Conservation (phyloP, 53 echinoderm and acorn worm species). For the Mesocentrotus franciscanus region DNA sequence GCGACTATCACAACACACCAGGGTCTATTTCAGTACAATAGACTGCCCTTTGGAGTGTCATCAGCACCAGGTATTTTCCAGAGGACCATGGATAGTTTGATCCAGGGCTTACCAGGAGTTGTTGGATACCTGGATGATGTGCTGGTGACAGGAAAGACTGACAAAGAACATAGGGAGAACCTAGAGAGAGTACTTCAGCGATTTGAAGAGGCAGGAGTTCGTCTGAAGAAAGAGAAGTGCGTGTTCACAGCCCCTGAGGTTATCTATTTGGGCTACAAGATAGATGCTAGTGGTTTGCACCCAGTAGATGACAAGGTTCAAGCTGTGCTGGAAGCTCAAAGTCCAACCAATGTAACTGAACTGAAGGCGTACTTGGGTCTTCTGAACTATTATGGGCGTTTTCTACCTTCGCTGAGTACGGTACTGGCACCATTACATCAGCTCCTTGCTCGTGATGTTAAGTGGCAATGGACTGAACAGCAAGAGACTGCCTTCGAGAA, state of each 20-base stretch:
- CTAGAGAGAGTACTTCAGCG: slow-evolving; percentile 64
- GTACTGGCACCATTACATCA: slow-evolving; percentile 66
- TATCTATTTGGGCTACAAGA: slow-evolving; percentile 72
- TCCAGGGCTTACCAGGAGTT: slow-evolving; percentile 70
- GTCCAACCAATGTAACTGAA: slow-evolving; percentile 65
- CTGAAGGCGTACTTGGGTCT: slow-evolving; percentile 72
- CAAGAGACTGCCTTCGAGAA: slow-evolving; percentile 67
- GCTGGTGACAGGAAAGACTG: slow-evolving; percentile 58
- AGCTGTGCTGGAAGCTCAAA: slow-evolving; percentile 65
- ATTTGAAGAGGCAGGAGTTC: slow-evolving; percentile 63
- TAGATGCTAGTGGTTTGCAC: slow-evolving; percentile 66
- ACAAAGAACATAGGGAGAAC: slow-evolving; percentile 60
- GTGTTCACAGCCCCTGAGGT: too few relatives aligned
- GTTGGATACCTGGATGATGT: slow-evolving; percentile 60
- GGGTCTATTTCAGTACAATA: slow-evolving; percentile 75
- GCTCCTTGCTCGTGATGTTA: slow-evolving; percentile 57
- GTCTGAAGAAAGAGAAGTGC: slow-evolving; percentile 67
- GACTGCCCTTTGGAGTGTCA: slow-evolving; percentile 75
- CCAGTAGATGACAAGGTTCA: slow-evolving; percentile 68
- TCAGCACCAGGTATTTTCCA: slow-evolving; percentile 82
- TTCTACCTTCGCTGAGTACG: slow-evolving; percentile 66
- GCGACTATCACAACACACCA: slow-evolving; percentile 67
- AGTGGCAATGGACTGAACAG: too few relatives aligned
- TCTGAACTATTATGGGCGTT: slow-evolving; percentile 75
- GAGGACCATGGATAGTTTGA: slow-evolving; percentile 75